Conservation (phyloP, 2,888 invertebrate genomes). For the Heliconius cydno region DNA sequence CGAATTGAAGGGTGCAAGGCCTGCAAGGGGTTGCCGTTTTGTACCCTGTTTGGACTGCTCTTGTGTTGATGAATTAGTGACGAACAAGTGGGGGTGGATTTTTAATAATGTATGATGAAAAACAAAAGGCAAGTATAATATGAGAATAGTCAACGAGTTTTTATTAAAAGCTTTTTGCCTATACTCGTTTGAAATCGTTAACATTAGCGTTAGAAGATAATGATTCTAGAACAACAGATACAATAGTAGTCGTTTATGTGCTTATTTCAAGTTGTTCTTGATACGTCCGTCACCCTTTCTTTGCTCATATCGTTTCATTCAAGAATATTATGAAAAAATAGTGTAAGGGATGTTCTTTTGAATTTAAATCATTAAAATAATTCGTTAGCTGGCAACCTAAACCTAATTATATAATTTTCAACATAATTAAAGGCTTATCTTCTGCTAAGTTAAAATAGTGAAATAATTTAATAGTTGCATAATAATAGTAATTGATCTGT, state of each 20-base stretch:
- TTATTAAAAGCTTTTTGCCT: constrained; percentile 16
- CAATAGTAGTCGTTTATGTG: not conserved
- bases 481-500: constrained; percentile 11
- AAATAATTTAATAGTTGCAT: not conserved
- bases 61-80: constrained; percentile 44
- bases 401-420: no score
- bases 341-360: no score
- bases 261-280: not conserved
- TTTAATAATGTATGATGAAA: constrained; percentile 32
- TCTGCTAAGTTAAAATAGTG: not conserved
- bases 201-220: not conserved
- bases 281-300: not conserved
- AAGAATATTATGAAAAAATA: not conserved
- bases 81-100: constrained; percentile 39
- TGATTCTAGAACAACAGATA: not conserved
- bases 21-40: constrained; percentile 41
- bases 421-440: not conserved
- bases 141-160: not conserved
- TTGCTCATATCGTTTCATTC: not conserved
- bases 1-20: constrained; percentile 39
- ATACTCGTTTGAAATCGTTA: not conserved
- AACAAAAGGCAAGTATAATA: constrained; percentile 22
- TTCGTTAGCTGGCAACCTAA: no score
- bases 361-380: no score
- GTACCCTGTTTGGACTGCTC: constrained; percentile 44